phyloP scores from a whole-genome alignment of 2,888 invertebrate genomes.

The Ophion ellenae region DNA sequence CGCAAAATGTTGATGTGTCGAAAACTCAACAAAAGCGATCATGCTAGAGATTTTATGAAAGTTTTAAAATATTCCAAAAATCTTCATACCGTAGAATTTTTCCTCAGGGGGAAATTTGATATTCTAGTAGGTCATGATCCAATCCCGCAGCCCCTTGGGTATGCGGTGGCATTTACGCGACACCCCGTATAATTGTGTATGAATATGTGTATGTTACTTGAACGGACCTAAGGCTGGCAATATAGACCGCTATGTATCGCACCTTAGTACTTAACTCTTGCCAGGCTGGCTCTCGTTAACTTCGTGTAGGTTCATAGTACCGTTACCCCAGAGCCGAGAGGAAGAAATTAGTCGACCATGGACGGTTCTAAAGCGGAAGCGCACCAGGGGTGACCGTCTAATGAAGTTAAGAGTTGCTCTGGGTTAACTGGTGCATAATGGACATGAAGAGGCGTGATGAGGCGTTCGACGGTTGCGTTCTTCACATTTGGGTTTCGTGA shows the following conservation, averaged over 20 bases:
- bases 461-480: neutral
- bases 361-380: slow-evolving; percentile 28
- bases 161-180: neutral
- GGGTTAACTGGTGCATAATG: slow-evolving; percentile 23
- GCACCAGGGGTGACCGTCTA: slow-evolving; percentile 8
- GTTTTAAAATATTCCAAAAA: no score
- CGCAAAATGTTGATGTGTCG: no score
- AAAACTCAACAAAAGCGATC: no score
- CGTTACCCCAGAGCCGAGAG: slow-evolving; percentile 20
- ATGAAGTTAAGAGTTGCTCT: slow-evolving; percentile 30
- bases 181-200: neutral
- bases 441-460: neutral
- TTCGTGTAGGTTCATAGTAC: slow-evolving; percentile 36
- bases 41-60: no score
- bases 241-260: slow-evolving; percentile 6
- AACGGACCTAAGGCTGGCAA: slow-evolving; percentile 5
- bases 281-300: slow-evolving; percentile 52
- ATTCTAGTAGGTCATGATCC: no score
- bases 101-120: no score
- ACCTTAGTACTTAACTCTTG: slow-evolving; percentile 43
- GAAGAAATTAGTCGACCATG: slow-evolving; percentile 42
- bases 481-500: neutral
- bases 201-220: slow-evolving; percentile 24
- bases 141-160: no score
- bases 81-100: no score